Base-by-base conservation (phyloP, 2,113 vertebrate genomes). In the Balaeniceps rex region DNA sequence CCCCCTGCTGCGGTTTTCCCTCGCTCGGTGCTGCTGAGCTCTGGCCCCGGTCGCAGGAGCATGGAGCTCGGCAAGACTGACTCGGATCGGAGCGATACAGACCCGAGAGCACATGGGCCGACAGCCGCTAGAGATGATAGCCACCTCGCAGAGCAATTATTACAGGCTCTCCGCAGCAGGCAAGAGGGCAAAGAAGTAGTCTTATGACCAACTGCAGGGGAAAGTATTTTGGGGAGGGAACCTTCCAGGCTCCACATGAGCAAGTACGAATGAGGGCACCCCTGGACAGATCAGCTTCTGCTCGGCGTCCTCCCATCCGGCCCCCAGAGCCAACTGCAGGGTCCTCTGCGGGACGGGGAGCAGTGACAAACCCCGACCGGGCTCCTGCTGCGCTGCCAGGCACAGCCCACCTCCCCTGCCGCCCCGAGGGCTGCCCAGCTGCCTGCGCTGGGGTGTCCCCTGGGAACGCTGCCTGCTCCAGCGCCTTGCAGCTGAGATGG, bases 91-190 rank as follows among this genome's bases (percentile, higher is more conserved):
- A 46, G 58, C 2, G 7, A 17, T 11, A 16, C 54, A 61, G 54
- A 54, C 33, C 21, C 2, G 4, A 54, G 26, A 42, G 36, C 36
- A 12, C 25, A 2, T 0, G 34, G 28, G 12, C 6, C 0, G 7
- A 19, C 24, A 29, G 84, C 33, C 22, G 64, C 58, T 33, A 5
- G 47, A 57, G 64, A 7, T 4, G 29, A 47, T 2, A 19, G 51
- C 19, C 11, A 29, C n/a, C 52, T 44, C 8, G 33, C 58, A 38
- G 51, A 31, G 78, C 29, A 10, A 6, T 34, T 16, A 21, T 11
- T n/a, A 33, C 24, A 63, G 49, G 66, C 49, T 58, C 57, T 16
- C 26, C 4, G 6, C 28, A 38, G 52, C 38, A 23, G 17, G 51
- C 44, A 40, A 44, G 42, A 42, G n/a, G 42, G 57, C 57, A 65